Percentiles rank a stretch among this genome's conserved stretches.
These are phyloP conservation scores for Himantopus leucocephalus DNA, from an alignment of 2,113 vertebrate species.

Conservation along the genomic window DNA sequence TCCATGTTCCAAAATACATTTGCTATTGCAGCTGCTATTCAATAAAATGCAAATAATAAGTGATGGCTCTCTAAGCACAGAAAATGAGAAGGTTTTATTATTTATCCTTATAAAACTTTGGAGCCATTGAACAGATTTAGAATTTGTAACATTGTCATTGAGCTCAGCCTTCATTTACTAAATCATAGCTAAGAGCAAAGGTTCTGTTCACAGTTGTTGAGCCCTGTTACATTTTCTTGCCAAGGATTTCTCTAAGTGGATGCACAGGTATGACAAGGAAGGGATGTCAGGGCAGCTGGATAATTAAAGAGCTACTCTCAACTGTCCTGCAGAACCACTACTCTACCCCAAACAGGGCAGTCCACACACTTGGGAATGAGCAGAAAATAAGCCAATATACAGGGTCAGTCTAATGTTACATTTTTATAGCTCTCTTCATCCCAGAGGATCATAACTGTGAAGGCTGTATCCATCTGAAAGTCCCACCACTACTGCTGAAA, in stretches of 20 bases:
- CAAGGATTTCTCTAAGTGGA: background rate
- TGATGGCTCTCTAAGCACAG: background rate
- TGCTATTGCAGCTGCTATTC: constrained; percentile 1
- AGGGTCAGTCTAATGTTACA: background rate
- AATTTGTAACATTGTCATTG: background rate
- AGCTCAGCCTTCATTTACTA: background rate
- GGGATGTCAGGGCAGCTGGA: background rate
- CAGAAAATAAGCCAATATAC: background rate
- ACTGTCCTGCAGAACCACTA: background rate
- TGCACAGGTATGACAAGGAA: background rate
- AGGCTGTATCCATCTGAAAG: background rate
- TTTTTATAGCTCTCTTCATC: background rate
- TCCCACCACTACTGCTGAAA: background rate
- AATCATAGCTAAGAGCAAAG: background rate
- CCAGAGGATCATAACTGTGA: background rate
- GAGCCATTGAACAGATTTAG: background rate
- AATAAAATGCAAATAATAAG: constrained; percentile 18
- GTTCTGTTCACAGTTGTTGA: background rate
- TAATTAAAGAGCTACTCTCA: background rate
- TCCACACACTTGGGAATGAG: background rate
- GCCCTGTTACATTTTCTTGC: background rate
- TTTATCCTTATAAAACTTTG: constrained; percentile 14
- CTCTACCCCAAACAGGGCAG: background rate
- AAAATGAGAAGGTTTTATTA: background rate
- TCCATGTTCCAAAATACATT: constrained; percentile 11